Evolutionary conservation across 2,113 vertebrate species (phyloP), one percentile per base, ranked within the genome.

Genomic region (Microtus montanus): DNA sequence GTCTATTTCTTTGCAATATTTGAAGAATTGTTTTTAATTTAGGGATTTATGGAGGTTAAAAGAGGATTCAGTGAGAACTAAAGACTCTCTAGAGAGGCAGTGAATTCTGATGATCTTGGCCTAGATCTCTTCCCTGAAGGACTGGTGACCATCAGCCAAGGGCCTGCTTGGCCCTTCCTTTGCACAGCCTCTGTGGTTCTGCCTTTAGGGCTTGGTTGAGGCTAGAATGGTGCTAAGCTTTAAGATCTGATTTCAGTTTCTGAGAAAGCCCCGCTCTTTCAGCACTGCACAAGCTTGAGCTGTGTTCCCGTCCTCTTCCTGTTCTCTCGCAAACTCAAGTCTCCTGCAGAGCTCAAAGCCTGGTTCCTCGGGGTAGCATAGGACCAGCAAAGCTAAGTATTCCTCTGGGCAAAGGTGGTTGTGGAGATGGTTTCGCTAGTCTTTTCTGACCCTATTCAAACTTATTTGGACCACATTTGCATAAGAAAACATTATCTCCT

Each of bases 401-500:
- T 94, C 71, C 33, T 91, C 89, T 47, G 20, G 63, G 28, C 2
- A 28, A 84, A 12, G 17, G 33, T 47, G 15, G 19, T 63, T 84
- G 87, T 61, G 28, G 35, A 92, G 28, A 79, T 22, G 74, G 30
- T 52, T 71, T 80, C 78, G 66, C 78, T 79, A 82, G 80, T 28
- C 26, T 87, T 86, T 89, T 92, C 49, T 80, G 58, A 85, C 83
- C 85, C 64, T 14, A 79, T 91, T 93, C 63, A 87, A 93, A 94
- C 75, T 91, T 93, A 79, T 89, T 90, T 89, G 64, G 92, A 79
- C 64, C n/a, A 52, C 30, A 63, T 97, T 95, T 95, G 90, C 87
- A 97, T 89, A 95, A 90, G 52, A 75, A 80, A 66, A 90, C 70
- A 63, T 91, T 68, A 91, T 93, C 80, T 95, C 63, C 90, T 87